A percentile compares a stretch with the other conserved stretches of the same genome.
These are phyloP conservation scores for Mohoua ochrocephala DNA, from an alignment of 2,113 vertebrate genomes.

Conservation along the genomic window DNA sequence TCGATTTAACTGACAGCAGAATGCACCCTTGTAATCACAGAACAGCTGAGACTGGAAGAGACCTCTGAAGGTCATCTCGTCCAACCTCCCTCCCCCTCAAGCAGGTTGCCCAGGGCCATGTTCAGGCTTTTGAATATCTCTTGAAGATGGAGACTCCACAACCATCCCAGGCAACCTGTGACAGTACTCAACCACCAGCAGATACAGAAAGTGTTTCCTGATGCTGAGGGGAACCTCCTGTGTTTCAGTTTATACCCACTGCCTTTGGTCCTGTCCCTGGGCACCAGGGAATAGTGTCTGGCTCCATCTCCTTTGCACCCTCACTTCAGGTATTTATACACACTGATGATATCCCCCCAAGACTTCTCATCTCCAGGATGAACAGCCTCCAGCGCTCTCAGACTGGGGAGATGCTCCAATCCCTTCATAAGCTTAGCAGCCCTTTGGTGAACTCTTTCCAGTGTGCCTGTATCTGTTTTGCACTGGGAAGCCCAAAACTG, in stretches of 20 bases:
- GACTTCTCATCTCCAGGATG: not conserved
- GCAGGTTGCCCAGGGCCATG: not conserved
- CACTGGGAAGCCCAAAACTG: not conserved
- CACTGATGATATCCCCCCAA: rapidly evolving
- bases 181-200: not conserved
- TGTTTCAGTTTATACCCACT: not conserved
- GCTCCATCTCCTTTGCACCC: rapidly evolving
- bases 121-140: not conserved
- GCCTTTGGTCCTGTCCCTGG: not conserved
- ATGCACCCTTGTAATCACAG: not conserved
- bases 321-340: not conserved
- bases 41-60: not conserved
- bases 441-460: not conserved
- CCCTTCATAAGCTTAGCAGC: not conserved
- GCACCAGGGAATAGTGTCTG: not conserved
- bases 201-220: not conserved
- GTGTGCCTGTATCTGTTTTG: no score
- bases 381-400: not conserved
- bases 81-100: not conserved
- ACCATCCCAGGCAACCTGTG: not conserved
- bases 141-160: not conserved
- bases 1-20: not conserved
- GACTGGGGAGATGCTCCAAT: not conserved
- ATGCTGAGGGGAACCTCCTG: not conserved
- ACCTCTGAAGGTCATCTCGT: not conserved